These are phyloP conservation scores for Alethe diademata DNA, from an alignment of 2,113 vertebrate genomes.

Conservation along the genomic window DNA sequence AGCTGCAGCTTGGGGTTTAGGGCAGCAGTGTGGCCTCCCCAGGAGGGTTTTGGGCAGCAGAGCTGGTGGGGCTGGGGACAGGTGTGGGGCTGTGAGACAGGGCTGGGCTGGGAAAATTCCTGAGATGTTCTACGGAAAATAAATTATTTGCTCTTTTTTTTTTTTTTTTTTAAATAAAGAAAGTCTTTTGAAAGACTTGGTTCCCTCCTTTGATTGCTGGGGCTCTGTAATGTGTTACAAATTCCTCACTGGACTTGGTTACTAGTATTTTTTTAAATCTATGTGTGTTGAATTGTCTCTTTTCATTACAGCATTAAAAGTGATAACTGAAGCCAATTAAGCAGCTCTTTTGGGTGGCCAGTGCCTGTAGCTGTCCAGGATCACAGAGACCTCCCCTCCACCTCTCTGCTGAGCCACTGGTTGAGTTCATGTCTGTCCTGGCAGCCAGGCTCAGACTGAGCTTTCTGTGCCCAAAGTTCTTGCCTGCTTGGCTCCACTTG, in stretches of 20 bases:
- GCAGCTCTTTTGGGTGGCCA: background rate
- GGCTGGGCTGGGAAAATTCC: background rate
- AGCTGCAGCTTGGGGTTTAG: background rate
- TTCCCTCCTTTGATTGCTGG: background rate
- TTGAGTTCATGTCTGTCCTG: background rate
- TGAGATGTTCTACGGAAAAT: rapidly evolving
- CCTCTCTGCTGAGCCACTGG: background rate
- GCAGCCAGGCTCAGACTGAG: background rate
- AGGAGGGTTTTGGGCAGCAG: background rate
- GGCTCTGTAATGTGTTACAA: background rate
- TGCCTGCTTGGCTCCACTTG: background rate
- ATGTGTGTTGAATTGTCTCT: background rate
- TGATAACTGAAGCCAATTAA: constrained; percentile 1
- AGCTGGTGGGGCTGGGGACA: background rate
- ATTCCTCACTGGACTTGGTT: background rate
- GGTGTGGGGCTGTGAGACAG: background rate
- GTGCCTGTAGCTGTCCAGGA: background rate
- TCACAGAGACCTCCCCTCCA: background rate
- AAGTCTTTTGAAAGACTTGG: background rate
- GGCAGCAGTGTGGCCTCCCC: background rate
- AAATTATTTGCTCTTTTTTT: background rate
- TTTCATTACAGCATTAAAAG: constrained; percentile 32
- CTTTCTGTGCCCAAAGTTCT: background rate
- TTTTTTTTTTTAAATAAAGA: background rate
- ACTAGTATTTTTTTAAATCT: background rate